Evolutionary conservation across 2,113 vertebrate genomes (phyloP).

Genomic region (Leucopsar rothschildi): DNA sequence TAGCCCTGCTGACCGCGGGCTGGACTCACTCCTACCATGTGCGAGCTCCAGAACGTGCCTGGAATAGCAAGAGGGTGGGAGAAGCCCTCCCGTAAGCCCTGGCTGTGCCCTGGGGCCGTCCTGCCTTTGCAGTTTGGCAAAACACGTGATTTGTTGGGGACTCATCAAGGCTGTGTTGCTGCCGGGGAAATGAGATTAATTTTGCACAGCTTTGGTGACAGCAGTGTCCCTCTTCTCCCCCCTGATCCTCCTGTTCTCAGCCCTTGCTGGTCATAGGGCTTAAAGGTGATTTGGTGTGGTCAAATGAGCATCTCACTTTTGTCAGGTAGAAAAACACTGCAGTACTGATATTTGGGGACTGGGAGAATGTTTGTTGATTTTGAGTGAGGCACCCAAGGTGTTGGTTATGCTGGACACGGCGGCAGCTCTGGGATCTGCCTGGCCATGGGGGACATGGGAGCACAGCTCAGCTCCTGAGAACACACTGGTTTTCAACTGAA

Average conservation of each 20-base stretch:
- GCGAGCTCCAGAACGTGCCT: background rate
- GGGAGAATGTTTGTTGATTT: background rate
- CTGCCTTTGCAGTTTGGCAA: background rate
- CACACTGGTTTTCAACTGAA: background rate
- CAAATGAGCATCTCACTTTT: rapidly evolving
- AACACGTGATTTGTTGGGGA: background rate
- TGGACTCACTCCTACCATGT: background rate
- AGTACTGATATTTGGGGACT: background rate
- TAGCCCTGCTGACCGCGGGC: background rate
- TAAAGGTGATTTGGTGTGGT: background rate
- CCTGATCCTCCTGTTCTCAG: background rate
- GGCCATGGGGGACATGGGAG: background rate
- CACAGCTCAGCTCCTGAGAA: background rate
- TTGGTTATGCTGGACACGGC: slow-evolving; percentile 11
- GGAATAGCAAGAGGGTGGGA: slow-evolving; percentile 7
- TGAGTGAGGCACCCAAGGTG: background rate
- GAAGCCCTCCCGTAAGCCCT: background rate
- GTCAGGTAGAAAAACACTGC: background rate
- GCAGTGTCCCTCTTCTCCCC: background rate
- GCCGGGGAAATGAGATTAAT: background rate
- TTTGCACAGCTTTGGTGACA: background rate
- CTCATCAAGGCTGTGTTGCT: background rate
- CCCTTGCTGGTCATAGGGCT: rapidly evolving
- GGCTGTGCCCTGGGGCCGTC: background rate
- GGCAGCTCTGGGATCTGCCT: background rate